Evolutionary conservation across 2,888 invertebrate genomes (phyloP).

Genomic region (Caenorhabditis sp.): DNA sequence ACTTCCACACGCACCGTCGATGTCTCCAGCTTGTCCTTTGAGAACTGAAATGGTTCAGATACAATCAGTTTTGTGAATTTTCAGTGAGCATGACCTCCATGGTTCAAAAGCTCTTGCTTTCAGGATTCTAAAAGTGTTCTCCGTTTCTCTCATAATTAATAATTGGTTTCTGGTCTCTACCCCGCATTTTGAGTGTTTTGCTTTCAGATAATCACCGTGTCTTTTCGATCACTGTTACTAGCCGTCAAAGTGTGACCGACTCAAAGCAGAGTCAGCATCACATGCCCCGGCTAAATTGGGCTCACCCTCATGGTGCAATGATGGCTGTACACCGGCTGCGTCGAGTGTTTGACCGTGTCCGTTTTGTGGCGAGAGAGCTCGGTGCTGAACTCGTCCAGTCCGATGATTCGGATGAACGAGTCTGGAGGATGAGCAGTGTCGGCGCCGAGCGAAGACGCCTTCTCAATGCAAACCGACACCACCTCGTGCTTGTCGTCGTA

Average conservation of each 20-base stretch:
- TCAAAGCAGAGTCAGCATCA: no score
- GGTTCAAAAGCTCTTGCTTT: no score
- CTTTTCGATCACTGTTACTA: no score
- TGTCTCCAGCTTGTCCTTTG: slow-evolving; percentile 65
- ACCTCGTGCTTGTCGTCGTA: slow-evolving; percentile 66
- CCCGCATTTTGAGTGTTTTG: no score
- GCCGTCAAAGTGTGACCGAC: no score
- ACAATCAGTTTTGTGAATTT: no score
- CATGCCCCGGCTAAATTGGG: no score
- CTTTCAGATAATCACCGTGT: no score
- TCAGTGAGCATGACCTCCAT: no score
- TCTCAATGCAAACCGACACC: slow-evolving; percentile 67
- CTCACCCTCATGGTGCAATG: slow-evolving; percentile 68
- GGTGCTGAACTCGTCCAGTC: slow-evolving; percentile 65
- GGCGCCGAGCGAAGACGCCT: slow-evolving; percentile 57
- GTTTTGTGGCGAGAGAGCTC: slow-evolving; percentile 71
- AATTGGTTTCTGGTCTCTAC: no score
- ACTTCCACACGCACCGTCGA: slow-evolving; percentile 70
- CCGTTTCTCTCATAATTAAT: no score
- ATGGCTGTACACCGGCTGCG: slow-evolving; percentile 68
- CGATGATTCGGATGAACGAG: slow-evolving; percentile 70
- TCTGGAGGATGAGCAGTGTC: slow-evolving; percentile 60
- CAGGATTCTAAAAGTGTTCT: no score
- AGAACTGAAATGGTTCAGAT: slow-evolving; percentile 72
- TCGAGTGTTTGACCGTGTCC: slow-evolving; percentile 65